phyloP scores from a whole-genome alignment of 1,140 invertebrate species.

The Octopus bimaculoides region DNA sequence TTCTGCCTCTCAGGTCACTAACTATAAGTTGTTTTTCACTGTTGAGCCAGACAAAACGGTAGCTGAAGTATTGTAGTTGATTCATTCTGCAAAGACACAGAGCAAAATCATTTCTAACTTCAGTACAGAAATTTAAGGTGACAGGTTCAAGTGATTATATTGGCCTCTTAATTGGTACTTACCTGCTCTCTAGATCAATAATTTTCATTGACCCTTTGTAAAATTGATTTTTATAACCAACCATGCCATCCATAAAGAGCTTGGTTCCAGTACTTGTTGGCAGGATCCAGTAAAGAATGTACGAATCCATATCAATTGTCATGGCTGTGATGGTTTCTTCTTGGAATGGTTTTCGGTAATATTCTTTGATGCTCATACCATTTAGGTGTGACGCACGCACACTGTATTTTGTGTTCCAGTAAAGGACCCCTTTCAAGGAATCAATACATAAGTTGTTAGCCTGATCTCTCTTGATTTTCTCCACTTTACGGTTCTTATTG shows the following conservation, averaged over 20 bases:
- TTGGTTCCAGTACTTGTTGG: slow-evolving; percentile 31
- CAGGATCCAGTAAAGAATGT: slow-evolving; percentile 42
- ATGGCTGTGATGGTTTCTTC: slow-evolving; percentile 73
- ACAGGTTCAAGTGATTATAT: too few species aligned
- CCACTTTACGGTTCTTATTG: too few species aligned
- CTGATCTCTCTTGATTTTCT: slow-evolving; percentile 61
- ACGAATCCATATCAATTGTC: slow-evolving; percentile 65
- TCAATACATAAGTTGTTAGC: slow-evolving; percentile 81
- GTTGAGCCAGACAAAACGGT: slow-evolving; percentile 77
- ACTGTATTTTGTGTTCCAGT: slow-evolving; percentile 82
- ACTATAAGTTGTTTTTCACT: slow-evolving; percentile 74
- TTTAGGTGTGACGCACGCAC: slow-evolving; percentile 77
- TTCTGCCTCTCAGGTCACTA: slow-evolving; percentile 73
- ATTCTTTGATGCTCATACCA: slow-evolving; percentile 72
- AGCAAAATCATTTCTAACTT: not conserved
- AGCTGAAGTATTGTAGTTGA: slow-evolving; percentile 72
- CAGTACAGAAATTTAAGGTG: too few species aligned
- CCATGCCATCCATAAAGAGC: slow-evolving; percentile 34
- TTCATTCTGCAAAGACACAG: not conserved
- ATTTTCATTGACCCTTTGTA: slow-evolving; percentile 17
- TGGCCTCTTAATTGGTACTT: too few species aligned
- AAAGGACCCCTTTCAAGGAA: slow-evolving; percentile 75
- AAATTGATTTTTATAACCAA: slow-evolving; percentile 17
- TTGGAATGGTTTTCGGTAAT: slow-evolving; percentile 69
- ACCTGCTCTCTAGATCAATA: slow-evolving; percentile 19